A percentile compares a stretch with the other conserved stretches of the same genome.
phyloP scores from a whole-genome alignment of 2,888 invertebrate genomes.

The Eristalinus sepulchralis region DNA sequence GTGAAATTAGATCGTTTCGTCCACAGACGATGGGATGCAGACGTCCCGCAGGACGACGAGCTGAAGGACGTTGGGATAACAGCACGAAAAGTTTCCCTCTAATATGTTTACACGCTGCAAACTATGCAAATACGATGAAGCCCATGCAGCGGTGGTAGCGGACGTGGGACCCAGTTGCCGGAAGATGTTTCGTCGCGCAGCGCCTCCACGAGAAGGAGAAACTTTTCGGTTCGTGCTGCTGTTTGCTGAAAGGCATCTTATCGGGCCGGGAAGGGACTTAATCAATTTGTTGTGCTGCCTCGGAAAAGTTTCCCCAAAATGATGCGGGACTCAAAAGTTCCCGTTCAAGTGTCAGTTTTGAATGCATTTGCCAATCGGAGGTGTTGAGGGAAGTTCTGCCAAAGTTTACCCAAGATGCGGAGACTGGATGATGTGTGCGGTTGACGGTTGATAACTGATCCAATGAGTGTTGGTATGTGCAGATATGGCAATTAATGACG shows the following conservation, averaged over 20 bases:
- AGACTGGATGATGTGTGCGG: not conserved
- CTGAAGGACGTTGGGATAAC: not conserved
- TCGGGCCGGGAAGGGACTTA: not conserved
- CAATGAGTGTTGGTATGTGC: too few relatives aligned
- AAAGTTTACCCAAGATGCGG: not conserved
- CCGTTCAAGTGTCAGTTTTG: not conserved
- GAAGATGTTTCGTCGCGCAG: not conserved
- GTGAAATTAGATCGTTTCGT: conserved; percentile 39
- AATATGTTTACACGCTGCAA: conserved; percentile 22
- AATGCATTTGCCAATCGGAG: not conserved
- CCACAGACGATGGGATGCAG: not conserved
- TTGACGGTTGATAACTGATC: not conserved
- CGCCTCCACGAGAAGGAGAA: not conserved
- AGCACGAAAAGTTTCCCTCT: conserved; percentile 15
- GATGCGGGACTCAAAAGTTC: not conserved
- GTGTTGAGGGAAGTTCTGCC: not conserved
- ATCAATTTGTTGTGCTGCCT: not conserved
- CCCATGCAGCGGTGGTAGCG: not conserved
- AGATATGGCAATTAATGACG: too few relatives aligned
- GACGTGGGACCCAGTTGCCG: not conserved
- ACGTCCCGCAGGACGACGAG: not conserved
- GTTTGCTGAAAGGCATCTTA: not conserved
- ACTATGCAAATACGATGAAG: not conserved
- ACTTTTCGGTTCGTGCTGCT: not conserved
- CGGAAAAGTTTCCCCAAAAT: not conserved